Evolutionary conservation across 2,888 invertebrate genomes (phyloP).

Genomic region (Hirtodrosophila cameraria): DNA sequence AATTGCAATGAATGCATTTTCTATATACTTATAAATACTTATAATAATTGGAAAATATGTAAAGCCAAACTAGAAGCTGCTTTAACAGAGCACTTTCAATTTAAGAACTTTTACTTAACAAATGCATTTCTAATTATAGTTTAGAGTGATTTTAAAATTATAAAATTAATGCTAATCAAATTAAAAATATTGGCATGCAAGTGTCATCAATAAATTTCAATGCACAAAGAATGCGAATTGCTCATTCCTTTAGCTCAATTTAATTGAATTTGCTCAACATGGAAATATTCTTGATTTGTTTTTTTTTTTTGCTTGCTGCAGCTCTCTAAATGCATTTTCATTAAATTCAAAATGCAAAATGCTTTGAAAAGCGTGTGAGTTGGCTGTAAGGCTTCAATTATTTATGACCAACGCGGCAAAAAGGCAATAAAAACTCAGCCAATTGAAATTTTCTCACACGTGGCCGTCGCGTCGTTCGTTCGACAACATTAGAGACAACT

Average conservation of each 20-base stretch:
- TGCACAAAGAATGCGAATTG: constrained; percentile 3
- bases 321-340: constrained; percentile 34
- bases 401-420: constrained; percentile 35
- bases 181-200: constrained; percentile 14
- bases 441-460: constrained; percentile 67
- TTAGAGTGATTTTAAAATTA: not conserved
- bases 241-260: constrained; percentile 18
- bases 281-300: constrained; percentile 9
- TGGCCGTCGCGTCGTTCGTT: constrained; percentile 16
- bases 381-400: constrained; percentile 35
- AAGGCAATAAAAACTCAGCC: constrained; percentile 54
- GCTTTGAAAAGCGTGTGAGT: not conserved
- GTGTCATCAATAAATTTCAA: constrained; percentile 32
- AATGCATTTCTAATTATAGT: too few relatives aligned
- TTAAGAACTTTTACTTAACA: too few relatives aligned
- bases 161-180: not conserved
- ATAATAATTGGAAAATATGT: not conserved
- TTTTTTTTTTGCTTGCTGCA: constrained; percentile 10
- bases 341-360: constrained; percentile 39
- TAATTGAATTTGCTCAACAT: constrained; percentile 29
- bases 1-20: not conserved
- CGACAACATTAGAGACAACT: constrained; percentile 30
- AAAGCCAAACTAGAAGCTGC: too few relatives aligned
- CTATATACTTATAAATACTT: not conserved
- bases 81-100: too few relatives aligned